phyloP scores from a whole-genome alignment of 2,113 vertebrate genomes.

The Phrynosoma blainvillii region DNA sequence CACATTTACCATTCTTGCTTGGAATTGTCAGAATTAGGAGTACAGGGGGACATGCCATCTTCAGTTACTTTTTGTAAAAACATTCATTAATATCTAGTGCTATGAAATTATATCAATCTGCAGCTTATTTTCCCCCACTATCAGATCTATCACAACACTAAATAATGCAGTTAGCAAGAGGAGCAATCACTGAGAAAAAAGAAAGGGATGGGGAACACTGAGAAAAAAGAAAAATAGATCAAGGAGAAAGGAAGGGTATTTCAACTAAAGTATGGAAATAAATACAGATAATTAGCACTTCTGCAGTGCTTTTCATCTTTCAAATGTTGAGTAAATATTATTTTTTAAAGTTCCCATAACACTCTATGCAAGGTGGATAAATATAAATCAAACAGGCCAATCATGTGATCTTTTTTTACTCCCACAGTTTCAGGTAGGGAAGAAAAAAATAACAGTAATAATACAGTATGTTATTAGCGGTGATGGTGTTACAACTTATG shows the following conservation, averaged over 20 bases:
- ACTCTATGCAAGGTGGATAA: constrained; percentile 42
- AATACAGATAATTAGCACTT: constrained; percentile 63
- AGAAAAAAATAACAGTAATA: too few species aligned
- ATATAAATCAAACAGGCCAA: constrained; percentile 41
- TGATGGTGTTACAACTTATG: too few species aligned
- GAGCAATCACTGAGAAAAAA: constrained; percentile 19
- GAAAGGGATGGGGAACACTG: neutral
- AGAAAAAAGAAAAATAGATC: constrained; percentile 48
- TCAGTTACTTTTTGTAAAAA: constrained; percentile 33
- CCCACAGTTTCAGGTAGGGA: too few species aligned
- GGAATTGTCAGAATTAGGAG: neutral
- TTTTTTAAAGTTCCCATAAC: constrained; percentile 50
- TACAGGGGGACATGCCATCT: constrained; percentile 39
- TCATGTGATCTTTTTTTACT: too few species aligned
- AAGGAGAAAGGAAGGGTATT: constrained; percentile 55
- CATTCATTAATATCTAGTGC: constrained; percentile 13
- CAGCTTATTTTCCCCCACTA: constrained; percentile 30
- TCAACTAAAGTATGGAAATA: constrained; percentile 68
- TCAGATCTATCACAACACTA: constrained; percentile 34
- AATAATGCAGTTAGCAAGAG: constrained; percentile 35
- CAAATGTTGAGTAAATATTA: constrained; percentile 68
- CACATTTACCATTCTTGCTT: too few species aligned
- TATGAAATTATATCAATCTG: constrained; percentile 44
- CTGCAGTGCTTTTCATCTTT: constrained; percentile 50
- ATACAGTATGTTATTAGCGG: too few species aligned